These are phyloP conservation scores for Corythaixoides concolor DNA, from an alignment of 2,113 vertebrate genomes.

Conservation along the genomic window DNA sequence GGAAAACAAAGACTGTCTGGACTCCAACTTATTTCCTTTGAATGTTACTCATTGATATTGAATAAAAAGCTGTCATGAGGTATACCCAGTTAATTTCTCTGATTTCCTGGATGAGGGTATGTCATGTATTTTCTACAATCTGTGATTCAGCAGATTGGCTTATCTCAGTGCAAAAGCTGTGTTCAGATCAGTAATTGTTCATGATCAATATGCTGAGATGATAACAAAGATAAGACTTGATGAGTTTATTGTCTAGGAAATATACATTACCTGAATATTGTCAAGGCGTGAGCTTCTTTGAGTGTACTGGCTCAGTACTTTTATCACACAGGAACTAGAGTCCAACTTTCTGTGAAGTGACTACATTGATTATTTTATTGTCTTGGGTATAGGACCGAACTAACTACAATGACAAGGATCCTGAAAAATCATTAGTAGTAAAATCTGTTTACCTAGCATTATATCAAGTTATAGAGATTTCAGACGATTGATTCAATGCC, in stretches of 20 bases:
- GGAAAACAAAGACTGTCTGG: not conserved
- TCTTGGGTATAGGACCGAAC: not conserved
- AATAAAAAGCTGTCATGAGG: not conserved
- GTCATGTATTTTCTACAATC: not conserved
- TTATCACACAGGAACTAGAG: not conserved
- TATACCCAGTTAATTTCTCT: not conserved
- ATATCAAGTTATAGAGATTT: not conserved
- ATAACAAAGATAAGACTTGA: not conserved
- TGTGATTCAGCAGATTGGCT: not conserved
- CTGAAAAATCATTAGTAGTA: not conserved
- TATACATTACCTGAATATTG: not conserved
- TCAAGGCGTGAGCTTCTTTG: not conserved
- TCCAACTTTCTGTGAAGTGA: not conserved
- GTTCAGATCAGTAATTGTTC: not conserved
- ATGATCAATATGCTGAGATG: not conserved
- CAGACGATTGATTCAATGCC: not conserved
- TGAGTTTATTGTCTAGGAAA: not conserved
- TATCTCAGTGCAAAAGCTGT: not conserved
- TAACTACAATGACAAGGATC: not conserved
- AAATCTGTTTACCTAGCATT: not conserved
- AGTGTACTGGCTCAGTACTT: not conserved
- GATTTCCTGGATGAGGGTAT: not conserved
- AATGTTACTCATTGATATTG: not conserved
- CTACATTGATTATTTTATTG: not conserved
- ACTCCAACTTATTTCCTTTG: not conserved